Base-by-base conservation (phyloP, 2,797 vertebrate species). In the Sebastes steindachneri region DNA sequence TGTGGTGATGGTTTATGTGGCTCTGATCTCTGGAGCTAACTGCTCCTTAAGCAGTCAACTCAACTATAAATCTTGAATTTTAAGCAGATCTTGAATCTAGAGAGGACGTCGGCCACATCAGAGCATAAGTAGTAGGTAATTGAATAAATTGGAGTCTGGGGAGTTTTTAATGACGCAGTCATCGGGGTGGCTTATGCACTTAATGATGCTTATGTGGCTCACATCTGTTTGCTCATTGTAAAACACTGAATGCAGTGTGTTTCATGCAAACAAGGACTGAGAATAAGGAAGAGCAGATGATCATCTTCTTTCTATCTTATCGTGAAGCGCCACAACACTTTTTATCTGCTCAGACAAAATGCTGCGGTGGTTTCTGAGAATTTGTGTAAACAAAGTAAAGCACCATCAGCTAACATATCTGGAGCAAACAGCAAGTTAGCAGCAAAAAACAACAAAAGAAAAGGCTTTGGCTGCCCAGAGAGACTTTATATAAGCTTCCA, bases 1-100 rank as follows among this genome's bases (percentile, higher is more conserved):
- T 91, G 88, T 90, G 93, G 92, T 92, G 15, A 62, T 70, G 83
- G 84, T 83, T 84, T 86, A 79, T 89, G 80, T 84, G 89, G 88
- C 88, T 92, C 82, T 89, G 88, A 86, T 88, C 86, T 81, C 81
- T 78, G 65, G 17, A 82, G 58, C 78, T 74, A 89, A 87, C 79
- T 82, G 87, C 90, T 89, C 88, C 83, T 87, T 85, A 74, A 85
- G 79, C 86, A 90, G 86, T 85, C 77, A 66, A 45, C 76, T 73
- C 77, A 51, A 73, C 84, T 80, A 68, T 86, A 86, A 88, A 92
- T 85, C 59, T 59, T 14, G 80, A 45, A 86, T 75, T 83, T 83
- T 62, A 64, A 87, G 82, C 79, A 79, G 79, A 87, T 84, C 75
- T 85, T 9, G 51, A 80, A 65, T 85, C 35, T 45, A 68, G 64